Percentiles rank a stretch among this genome's conserved stretches.
Evolutionary conservation across 2,797 vertebrate genomes (phyloP).

Genomic region (Gallinago solitaria): DNA sequence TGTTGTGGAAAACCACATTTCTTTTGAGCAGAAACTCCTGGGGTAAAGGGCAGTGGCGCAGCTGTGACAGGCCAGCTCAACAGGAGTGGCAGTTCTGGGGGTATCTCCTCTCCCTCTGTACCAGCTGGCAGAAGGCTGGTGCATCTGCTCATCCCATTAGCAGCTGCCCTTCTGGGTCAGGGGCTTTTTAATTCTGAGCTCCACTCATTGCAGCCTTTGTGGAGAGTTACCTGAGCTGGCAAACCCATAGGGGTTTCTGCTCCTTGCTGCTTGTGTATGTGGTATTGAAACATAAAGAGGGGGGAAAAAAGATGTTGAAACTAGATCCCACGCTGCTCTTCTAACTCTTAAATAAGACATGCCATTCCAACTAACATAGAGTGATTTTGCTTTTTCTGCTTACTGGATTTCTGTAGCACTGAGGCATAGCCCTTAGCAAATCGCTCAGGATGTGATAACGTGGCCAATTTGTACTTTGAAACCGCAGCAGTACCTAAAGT

Average conservation of each 20-base stretch:
- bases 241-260: neutral
- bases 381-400: neutral
- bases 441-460: neutral
- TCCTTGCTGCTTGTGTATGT: neutral
- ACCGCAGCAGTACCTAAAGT: neutral
- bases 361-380: neutral
- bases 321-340: neutral
- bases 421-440: neutral
- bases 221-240: neutral
- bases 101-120: neutral
- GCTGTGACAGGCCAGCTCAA: neutral
- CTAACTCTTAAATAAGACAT: neutral
- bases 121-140: slow-evolving; percentile 13
- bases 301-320: neutral
- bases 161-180: neutral
- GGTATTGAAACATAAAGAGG: neutral
- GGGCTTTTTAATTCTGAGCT: neutral
- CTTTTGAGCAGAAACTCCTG: neutral
- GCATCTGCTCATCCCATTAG: neutral
- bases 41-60: neutral
- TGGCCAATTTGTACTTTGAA: neutral
- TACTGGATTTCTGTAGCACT: neutral
- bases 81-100: neutral
- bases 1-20: neutral
- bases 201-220: neutral